Percentiles rank a stretch among this genome's conserved stretches.
Evolutionary conservation across 1,140 invertebrate species (phyloP).

Genomic region (Zelostemma sp.): DNA sequence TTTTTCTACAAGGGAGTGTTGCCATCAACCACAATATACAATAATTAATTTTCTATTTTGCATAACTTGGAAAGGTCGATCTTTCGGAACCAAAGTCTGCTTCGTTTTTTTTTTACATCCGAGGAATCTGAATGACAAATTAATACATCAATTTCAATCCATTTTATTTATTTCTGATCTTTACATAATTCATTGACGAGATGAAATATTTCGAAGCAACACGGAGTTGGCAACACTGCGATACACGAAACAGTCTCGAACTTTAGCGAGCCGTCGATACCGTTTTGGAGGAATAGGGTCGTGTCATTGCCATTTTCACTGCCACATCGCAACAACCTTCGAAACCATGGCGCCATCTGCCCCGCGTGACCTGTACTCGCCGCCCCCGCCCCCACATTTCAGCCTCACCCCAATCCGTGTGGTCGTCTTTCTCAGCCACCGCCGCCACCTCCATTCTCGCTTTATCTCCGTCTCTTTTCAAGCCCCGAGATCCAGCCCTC

Average conservation of each 20-base stretch:
- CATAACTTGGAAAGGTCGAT: too few species aligned
- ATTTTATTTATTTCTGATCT: too few species aligned
- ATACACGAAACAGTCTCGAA: slow-evolving; percentile 32
- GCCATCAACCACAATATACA: too few species aligned
- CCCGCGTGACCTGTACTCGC: slow-evolving; percentile 47
- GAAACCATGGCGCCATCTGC: slow-evolving; percentile 48
- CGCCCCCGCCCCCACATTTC: slow-evolving; percentile 5
- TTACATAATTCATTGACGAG: too few species aligned
- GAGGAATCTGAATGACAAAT: too few species aligned
- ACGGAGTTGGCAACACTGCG: slow-evolving; percentile 29
- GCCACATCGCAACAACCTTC: slow-evolving; percentile 27
- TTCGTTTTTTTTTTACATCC: too few species aligned
- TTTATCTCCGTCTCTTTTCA: neutral
- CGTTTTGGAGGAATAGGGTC: slow-evolving; percentile 19
- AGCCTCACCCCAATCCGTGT: neutral
- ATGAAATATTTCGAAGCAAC: too few species aligned
- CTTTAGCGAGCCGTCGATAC: slow-evolving; percentile 33
- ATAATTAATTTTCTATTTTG: too few species aligned
- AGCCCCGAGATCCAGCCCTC: slow-evolving; percentile 15
- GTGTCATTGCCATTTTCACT: slow-evolving; percentile 52
- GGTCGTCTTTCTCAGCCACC: slow-evolving; percentile 19
- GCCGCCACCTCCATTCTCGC: slow-evolving; percentile 14
- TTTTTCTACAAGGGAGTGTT: too few species aligned
- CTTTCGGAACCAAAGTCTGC: too few species aligned
- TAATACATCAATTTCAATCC: too few species aligned